phyloP scores from a whole-genome alignment of 1,140 invertebrate genomes.

The Formica exsecta region DNA sequence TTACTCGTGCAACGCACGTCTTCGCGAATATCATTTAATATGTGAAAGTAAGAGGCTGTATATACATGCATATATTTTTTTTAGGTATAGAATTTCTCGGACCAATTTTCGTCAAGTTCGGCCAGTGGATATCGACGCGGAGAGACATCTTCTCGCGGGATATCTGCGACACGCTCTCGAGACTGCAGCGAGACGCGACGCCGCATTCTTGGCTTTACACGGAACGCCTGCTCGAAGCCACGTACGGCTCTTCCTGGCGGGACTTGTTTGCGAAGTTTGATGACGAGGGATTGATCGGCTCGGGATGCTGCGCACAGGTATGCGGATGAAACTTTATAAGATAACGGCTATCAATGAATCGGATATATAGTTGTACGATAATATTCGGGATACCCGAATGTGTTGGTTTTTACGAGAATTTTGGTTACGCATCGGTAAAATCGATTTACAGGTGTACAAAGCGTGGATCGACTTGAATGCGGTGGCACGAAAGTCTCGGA shows the following conservation, averaged over 20 bases:
- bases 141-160: constrained; percentile 85
- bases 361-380: background rate
- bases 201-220: constrained; percentile 84
- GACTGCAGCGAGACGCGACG: constrained; percentile 82
- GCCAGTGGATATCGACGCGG: constrained; percentile 87
- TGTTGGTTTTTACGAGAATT: background rate
- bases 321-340: background rate
- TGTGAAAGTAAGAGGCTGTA: background rate
- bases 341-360: background rate
- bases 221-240: constrained; percentile 74
- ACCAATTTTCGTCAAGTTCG: constrained; percentile 87
- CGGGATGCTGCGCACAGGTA: constrained; percentile 88
- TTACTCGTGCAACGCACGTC: background rate
- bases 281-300: constrained; percentile 84
- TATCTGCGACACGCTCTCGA: constrained; percentile 83
- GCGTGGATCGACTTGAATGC: constrained; percentile 81
- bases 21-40: background rate
- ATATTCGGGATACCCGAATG: background rate
- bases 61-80: constrained; percentile 1
- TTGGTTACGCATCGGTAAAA: background rate
- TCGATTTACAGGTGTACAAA: constrained; percentile 84
- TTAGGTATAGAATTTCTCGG: constrained; percentile 84
- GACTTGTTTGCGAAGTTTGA: constrained; percentile 83
- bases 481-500: background rate
- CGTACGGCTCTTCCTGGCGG: constrained; percentile 82